These are phyloP conservation scores for Dendrocincla fuliginosa DNA, from an alignment of 2,797 vertebrate genomes.

Conservation along the genomic window DNA sequence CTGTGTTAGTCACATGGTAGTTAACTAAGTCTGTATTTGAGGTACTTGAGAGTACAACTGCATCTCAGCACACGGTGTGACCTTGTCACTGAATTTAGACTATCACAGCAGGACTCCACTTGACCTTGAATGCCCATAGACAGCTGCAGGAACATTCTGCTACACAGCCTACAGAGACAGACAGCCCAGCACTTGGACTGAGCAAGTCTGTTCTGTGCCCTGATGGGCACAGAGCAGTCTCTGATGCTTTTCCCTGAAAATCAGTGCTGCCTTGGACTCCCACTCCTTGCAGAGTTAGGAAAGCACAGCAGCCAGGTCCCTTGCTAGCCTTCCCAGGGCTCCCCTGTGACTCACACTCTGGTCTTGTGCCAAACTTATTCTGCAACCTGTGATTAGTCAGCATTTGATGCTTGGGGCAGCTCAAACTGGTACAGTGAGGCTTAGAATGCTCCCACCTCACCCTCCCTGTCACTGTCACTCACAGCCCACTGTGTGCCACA, in stretches of 20 bases:
- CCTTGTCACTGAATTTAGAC: not conserved
- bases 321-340: not conserved
- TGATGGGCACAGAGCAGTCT: not conserved
- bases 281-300: not conserved
- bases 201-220: not conserved
- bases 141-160: not conserved
- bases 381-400: not conserved
- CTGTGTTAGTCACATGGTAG: not conserved
- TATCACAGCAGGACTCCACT: not conserved
- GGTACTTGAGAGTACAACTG: not conserved
- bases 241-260: not conserved
- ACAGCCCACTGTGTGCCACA: not conserved
- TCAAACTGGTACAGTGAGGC: not conserved
- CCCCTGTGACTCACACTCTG: not conserved
- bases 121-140: fast-evolving
- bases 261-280: not conserved
- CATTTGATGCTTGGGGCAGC: not conserved
- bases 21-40: not conserved
- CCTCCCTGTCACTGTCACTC: not conserved
- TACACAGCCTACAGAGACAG: not conserved
- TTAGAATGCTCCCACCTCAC: not conserved
- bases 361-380: not conserved
- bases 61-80: not conserved
- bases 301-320: not conserved
- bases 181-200: not conserved